phyloP scores from a whole-genome alignment of 2,113 vertebrate genomes.

The Dolichotis patagonum region DNA sequence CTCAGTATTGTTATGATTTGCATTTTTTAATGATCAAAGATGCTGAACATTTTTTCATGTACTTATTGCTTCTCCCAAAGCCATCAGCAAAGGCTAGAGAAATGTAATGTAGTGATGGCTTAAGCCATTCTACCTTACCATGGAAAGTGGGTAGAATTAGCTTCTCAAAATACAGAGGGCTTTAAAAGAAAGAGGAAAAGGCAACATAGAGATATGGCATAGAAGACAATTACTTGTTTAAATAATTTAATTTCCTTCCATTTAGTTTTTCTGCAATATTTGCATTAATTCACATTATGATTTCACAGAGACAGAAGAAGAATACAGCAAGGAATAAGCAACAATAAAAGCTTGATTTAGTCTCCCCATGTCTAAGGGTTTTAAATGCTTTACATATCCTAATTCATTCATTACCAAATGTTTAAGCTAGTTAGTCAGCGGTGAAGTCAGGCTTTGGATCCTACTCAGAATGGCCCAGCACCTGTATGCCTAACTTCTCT shows the following conservation, averaged over 20 bases:
- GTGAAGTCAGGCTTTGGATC: not conserved
- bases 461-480: not conserved
- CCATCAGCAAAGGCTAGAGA: not conserved
- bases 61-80: not conserved
- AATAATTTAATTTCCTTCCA: constrained; percentile 44
- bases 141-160: not conserved
- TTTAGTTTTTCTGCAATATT: not conserved
- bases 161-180: not conserved
- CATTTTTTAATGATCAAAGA: not conserved
- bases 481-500: not conserved
- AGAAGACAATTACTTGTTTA: constrained; percentile 32
- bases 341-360: not conserved
- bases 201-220: not conserved
- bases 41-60: not conserved
- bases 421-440: not conserved
- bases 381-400: constrained; percentile 11
- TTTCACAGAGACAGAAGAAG: constrained; percentile 53
- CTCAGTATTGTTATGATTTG: not conserved
- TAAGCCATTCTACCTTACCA: not conserved
- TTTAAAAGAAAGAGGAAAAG: not conserved
- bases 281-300: constrained; percentile 19
- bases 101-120: not conserved
- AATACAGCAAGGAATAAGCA: constrained; percentile 40
- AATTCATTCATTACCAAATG: not conserved
- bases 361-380: not conserved